Evolutionary conservation across 2,113 vertebrate species (phyloP).

Genomic region (Dasyornis broadbenti): DNA sequence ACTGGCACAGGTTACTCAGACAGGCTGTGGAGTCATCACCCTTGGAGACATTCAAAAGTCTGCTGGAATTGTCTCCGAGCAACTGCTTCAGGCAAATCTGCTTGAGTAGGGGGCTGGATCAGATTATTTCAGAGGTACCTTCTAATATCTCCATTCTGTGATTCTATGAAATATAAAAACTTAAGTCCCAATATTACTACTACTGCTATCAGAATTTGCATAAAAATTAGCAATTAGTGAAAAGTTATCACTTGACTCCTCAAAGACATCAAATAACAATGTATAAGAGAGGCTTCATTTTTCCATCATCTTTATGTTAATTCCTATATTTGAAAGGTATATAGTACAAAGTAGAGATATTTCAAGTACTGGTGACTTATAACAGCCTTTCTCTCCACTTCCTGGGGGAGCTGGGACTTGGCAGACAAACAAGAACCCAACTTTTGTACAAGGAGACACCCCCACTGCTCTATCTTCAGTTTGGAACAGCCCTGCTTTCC

Average conservation of each 20-base stretch:
- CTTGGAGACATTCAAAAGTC: not conserved
- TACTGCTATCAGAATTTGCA: not conserved
- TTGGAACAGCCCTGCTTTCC: not conserved
- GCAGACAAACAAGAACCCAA: not conserved
- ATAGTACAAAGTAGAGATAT: not conserved
- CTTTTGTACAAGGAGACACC: not conserved
- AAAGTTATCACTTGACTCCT: not conserved
- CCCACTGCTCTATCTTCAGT: not conserved
- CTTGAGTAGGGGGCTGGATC: not conserved
- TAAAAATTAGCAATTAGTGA: not conserved
- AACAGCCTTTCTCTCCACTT: not conserved
- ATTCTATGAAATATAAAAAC: not conserved
- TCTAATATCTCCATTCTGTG: not conserved
- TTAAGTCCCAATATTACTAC: not conserved
- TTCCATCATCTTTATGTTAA: not conserved
- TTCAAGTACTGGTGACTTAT: not conserved
- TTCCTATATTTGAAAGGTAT: not conserved
- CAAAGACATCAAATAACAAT: not conserved
- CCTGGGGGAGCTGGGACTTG: not conserved
- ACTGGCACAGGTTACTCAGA: not conserved
- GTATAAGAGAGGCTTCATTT: not conserved
- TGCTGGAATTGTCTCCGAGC: not conserved
- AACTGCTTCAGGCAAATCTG: rapidly evolving
- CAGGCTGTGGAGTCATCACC: not conserved
- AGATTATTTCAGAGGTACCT: not conserved